Percentiles rank a stretch among this genome's conserved stretches.
phyloP scores from a whole-genome alignment of 2,888 invertebrate genomes.

The Theristus sp. region DNA sequence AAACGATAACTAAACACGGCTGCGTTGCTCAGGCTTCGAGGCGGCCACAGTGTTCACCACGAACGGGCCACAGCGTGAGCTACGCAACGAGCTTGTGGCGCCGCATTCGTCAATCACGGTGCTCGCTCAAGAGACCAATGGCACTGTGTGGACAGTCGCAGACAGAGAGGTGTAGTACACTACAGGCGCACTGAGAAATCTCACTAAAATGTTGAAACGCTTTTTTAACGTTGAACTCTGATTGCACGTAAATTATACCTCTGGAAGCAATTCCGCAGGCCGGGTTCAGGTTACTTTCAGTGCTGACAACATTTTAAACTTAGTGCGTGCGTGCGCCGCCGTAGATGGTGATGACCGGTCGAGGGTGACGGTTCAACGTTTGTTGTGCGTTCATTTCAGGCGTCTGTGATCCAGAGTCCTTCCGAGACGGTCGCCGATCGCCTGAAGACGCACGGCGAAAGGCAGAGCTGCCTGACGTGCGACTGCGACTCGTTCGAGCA shows the following conservation, averaged over 20 bases:
- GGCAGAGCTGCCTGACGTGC: conserved; percentile 7
- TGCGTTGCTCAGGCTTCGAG: conserved; percentile 9
- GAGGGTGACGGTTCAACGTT: too few relatives aligned
- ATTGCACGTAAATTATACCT: too few relatives aligned
- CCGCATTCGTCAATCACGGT: conserved; percentile 60
- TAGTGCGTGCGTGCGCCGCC: too few relatives aligned
- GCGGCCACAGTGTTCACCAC: conserved; percentile 4
- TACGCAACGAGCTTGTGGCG: conserved; percentile 44
- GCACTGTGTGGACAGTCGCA: conserved; percentile 29
- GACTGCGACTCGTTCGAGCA: conserved; percentile 2
- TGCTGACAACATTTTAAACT: too few relatives aligned
- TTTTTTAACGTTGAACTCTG: too few relatives aligned
- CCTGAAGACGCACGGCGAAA: background rate
- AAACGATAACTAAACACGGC: too few relatives aligned
- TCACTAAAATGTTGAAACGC: too few relatives aligned
- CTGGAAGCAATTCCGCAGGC: too few relatives aligned
- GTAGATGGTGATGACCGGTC: too few relatives aligned
- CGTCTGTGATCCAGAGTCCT: background rate
- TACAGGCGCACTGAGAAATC: too few relatives aligned
- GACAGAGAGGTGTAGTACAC: background rate
- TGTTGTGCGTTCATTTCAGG: too few relatives aligned
- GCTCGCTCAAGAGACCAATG: conserved; percentile 64
- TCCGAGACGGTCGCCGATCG: background rate
- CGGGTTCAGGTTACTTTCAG: too few relatives aligned
- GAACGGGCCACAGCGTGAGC: background rate